Evolutionary conservation across 2,797 vertebrate species (phyloP).

Genomic region (Sebastes flavidus): DNA sequence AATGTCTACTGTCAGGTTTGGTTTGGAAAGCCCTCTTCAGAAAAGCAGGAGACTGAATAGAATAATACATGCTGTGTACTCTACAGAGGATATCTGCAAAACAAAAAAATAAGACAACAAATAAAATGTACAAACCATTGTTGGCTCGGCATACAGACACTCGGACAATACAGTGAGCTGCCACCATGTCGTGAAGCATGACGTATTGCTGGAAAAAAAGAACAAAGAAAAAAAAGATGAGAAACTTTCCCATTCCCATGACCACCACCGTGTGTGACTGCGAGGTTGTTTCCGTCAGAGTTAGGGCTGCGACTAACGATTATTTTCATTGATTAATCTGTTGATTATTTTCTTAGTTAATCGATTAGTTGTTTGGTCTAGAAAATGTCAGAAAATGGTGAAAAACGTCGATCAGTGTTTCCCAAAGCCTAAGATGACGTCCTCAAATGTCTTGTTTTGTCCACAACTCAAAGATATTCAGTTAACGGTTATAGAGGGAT

Average conservation of each 20-base stretch:
- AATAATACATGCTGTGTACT: background rate
- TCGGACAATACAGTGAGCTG: conserved; percentile 94
- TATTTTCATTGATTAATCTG: no score
- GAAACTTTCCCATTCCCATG: background rate
- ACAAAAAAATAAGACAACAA: background rate
- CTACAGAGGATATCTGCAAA: background rate
- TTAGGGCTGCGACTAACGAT: no score
- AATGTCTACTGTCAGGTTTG: conserved; percentile 11
- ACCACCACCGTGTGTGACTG: background rate
- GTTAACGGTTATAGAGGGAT: no score
- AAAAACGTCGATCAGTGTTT: no score
- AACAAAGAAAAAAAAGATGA: conserved; percentile 26
- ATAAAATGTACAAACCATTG: conserved; percentile 82
- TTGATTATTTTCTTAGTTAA: no score
- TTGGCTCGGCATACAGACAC: conserved; percentile 93
- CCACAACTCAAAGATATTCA: no score
- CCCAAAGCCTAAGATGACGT: background rate
- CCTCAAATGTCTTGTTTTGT: background rate
- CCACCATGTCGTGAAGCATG: conserved; percentile 99
- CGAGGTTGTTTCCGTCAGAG: background rate
- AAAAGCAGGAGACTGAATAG: background rate
- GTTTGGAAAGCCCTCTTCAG: background rate
- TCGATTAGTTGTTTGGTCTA: no score
- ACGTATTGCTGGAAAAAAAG: conserved; percentile 90
- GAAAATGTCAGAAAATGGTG: no score